Evolutionary conservation across 1,140 invertebrate genomes (phyloP).

Genomic region (Eriocheir sinensis): DNA sequence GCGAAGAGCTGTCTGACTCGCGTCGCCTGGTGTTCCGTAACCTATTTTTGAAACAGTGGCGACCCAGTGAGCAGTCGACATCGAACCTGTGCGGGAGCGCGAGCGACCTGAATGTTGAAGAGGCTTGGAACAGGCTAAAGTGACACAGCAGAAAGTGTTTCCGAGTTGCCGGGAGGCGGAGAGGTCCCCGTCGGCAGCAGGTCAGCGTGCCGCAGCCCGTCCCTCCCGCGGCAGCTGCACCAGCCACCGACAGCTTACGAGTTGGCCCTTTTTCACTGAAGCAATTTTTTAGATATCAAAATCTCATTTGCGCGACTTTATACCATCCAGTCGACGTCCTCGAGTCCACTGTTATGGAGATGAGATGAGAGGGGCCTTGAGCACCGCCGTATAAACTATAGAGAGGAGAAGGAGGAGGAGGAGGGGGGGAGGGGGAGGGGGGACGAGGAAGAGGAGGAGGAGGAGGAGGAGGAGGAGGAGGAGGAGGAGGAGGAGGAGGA

Average conservation of each 20-base stretch:
- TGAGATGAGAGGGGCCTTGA: neutral
- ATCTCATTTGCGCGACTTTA: conserved; percentile 43
- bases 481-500: neutral
- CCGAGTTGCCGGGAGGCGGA: no score
- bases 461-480: no score
- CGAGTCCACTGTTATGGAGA: neutral
- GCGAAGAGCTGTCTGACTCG: no score
- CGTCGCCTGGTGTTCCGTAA: no score
- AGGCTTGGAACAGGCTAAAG: no score
- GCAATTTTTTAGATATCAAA: conserved; percentile 51
- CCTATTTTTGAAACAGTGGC: no score
- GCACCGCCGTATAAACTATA: neutral
- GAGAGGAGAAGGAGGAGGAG: neutral
- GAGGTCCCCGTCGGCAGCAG: neutral
- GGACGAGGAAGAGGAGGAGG: neutral
- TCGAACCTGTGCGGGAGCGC: no score
- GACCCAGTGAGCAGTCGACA: no score
- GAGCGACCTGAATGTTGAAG: no score
- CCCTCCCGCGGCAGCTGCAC: neutral
- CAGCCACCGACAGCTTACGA: neutral
- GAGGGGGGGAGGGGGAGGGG: neutral
- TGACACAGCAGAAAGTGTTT: no score
- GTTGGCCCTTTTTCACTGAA: conserved; percentile 1
- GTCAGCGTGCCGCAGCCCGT: neutral
- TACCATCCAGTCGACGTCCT: neutral